Base-by-base conservation (phyloP, 2,888 invertebrate genomes). In the Abscondita cerata region DNA sequence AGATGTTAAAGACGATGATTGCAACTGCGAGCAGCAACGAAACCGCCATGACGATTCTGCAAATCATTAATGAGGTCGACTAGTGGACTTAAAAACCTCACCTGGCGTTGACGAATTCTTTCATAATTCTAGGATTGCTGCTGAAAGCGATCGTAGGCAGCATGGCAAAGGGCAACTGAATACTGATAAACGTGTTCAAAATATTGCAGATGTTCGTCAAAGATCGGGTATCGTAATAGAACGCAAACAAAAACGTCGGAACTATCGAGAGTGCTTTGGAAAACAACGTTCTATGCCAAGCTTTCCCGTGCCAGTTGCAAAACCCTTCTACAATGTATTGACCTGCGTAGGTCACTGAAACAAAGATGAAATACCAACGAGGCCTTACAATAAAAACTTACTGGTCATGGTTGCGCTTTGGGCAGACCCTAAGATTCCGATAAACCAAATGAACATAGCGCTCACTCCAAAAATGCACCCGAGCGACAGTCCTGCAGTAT, bases 301-400 rank as follows among this genome's bases (percentile, higher is more conserved):
- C 85, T 0, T 91, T 85, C 93, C 93, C 94, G 72, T 89, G 87
- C 12, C 95, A 81, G 75, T 93, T 91, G 15, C 95, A 80, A 76
- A 95, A 95, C 9, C 94, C 94, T 84, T 93, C 92, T 92, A 93
- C 93, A 0, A 90, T 89, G 78, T 93, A 93, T 77, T 93, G 93
- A 0, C 93, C 93, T 13, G 92, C 90, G 76, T 93, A 93, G 0
- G 92, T 93, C 20, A 77, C 78, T 77, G 18, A 47, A 34, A 51
- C 18, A 13, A 12, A 34, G 13, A 36, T 9, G n/a, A 12, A 12
- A 2, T 36, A 11, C 3, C 3, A 12, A 12, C 2, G n/a, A 11
- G 11, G 3, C 5, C 33, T 12, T 36, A 36, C 36, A 36, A 12
- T 2, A 36, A 36, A 25, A 25, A 6, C 25, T 25, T 62, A 62